Evolutionary conservation across 2,797 vertebrate genomes (phyloP).

Genomic region (Momotus momota): DNA sequence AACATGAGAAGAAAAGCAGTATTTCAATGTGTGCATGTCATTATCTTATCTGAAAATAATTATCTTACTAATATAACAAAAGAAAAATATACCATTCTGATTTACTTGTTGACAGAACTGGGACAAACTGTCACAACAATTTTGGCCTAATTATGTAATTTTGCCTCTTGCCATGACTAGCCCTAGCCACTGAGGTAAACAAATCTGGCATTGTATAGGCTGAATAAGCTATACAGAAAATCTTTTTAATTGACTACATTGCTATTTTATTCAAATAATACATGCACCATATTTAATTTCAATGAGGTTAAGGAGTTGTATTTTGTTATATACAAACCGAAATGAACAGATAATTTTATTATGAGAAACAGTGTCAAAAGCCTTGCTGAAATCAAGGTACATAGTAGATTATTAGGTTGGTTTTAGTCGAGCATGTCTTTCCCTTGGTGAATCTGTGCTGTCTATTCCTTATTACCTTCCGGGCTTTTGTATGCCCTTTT

Average conservation of each 20-base stretch:
- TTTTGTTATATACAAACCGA: background rate
- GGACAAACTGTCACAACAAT: background rate
- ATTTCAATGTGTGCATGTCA: background rate
- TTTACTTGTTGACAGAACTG: background rate
- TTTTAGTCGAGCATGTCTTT: too few species aligned
- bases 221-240: background rate
- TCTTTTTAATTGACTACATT: background rate
- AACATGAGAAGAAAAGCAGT: background rate
- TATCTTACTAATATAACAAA: background rate
- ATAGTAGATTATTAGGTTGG: too few species aligned
- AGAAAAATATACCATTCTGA: background rate
- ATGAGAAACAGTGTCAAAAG: too few species aligned
- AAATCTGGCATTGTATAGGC: background rate
- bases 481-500: too few species aligned
- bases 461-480: too few species aligned
- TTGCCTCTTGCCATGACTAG: background rate
- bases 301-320: background rate
- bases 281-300: background rate
- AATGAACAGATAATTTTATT: background rate
- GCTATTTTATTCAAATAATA: background rate
- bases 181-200: background rate
- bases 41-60: background rate
- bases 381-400: too few species aligned
- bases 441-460: too few species aligned
- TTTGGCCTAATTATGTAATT: background rate